These are phyloP conservation scores for Trachemys scripta DNA, from an alignment of 2,113 vertebrate genomes.

Conservation along the genomic window DNA sequence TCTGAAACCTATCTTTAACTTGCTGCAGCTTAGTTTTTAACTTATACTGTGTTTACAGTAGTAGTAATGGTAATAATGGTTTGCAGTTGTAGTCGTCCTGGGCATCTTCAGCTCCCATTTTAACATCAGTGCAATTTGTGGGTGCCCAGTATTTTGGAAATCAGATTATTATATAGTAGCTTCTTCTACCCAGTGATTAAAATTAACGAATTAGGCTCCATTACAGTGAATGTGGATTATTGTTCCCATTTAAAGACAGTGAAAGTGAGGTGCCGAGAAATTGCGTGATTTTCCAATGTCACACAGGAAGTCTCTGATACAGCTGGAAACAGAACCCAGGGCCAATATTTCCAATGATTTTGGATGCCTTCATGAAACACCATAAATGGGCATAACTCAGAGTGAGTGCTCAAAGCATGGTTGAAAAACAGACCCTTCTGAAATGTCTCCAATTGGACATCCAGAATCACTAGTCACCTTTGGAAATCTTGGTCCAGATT, in stretches of 20 bases:
- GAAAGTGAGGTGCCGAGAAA: neutral
- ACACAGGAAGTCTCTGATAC: neutral
- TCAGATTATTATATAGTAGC: neutral
- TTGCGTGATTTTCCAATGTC: neutral
- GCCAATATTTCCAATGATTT: neutral
- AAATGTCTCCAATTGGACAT: neutral
- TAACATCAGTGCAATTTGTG: neutral
- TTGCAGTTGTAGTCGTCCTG: neutral
- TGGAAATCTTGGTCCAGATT: conserved; percentile 9
- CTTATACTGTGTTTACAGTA: neutral
- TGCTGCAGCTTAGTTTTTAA: neutral
- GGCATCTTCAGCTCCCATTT: neutral
- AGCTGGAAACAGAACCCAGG: neutral
- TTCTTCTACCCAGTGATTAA: neutral
- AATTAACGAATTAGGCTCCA: neutral
- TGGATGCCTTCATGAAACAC: neutral
- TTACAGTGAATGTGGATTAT: neutral
- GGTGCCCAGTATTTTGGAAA: neutral
- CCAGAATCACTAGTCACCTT: conserved; percentile 13
- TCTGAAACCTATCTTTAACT: neutral
- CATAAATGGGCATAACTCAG: neutral
- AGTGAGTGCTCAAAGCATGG: accelerated
- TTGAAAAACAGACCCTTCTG: neutral
- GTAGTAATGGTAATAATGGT: neutral
- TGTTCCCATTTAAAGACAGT: neutral